These are phyloP conservation scores for Siniperca scherzeri DNA, from an alignment of 2,797 vertebrate species.

Conservation along the genomic window DNA sequence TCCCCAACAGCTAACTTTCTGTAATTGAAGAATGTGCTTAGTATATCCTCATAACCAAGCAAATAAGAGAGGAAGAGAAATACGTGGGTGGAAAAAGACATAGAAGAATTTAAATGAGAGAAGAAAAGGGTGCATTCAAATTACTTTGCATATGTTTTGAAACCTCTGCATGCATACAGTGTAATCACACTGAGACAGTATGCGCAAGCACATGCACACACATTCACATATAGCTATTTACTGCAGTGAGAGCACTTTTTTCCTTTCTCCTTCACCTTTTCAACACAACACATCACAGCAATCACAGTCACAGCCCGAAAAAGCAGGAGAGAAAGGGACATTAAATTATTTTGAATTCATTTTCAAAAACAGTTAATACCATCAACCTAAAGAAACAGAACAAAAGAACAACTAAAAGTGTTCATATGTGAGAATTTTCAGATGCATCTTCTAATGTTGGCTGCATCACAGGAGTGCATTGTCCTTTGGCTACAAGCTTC, in stretches of 20 bases:
- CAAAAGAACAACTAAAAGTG: not conserved
- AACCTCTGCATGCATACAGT: not conserved
- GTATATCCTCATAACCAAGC: conserved; percentile 3
- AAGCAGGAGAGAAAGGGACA: not conserved
- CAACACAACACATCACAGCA: conserved; percentile 6
- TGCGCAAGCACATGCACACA: not conserved
- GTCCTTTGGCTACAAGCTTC: conserved; percentile 36
- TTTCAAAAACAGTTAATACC: not conserved
- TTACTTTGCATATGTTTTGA: not conserved
- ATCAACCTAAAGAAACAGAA: not conserved
- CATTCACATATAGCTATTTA: not conserved
- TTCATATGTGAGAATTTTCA: not conserved
- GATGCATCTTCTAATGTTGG: not conserved
- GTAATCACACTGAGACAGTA: not conserved
- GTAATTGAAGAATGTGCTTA: not conserved
- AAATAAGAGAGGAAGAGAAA: not conserved
- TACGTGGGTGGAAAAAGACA: not conserved
- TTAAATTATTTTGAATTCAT: not conserved
- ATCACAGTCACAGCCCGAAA: not conserved
- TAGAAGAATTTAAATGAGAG: not conserved
- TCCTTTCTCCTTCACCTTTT: not conserved
- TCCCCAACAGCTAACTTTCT: not conserved
- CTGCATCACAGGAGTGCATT: conserved; percentile 14
- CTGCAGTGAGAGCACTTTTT: not conserved
- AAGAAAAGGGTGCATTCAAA: not conserved